Base-by-base conservation (phyloP, 2,113 vertebrate genomes). In the Microcebus jonahi region DNA sequence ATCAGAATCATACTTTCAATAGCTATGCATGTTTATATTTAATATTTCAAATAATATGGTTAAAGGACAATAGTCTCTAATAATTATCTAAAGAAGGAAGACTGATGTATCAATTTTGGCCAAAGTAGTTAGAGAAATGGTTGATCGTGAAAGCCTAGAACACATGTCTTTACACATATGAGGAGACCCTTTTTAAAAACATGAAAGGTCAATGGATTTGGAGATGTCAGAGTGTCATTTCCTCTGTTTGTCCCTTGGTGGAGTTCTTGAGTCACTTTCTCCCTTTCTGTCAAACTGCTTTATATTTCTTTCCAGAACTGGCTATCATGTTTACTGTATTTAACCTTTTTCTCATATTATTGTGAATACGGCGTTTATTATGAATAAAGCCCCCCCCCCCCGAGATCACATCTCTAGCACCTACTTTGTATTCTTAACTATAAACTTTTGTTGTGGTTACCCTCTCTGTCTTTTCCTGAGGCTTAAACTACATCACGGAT, bases 191-290 rank as follows among this genome's bases (percentile, higher is more conserved):
- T 96, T 92, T 71, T 1, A 13, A 90, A 71, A 45, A 92, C 83
- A 98, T 7, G 94, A 98, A 98, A 98, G 98, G 98, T 98, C 98
- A 98, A 57, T 14, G 79, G 84, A 95, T 94, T 97, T 45, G 42
- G 80, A 7, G 97, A 84, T 48, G 73, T 29, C 45, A 53, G 21
- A 95, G 86, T 99, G 99, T 98, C 97, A 97, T 99, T 98, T 97
- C 98, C 93, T 31, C 97, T 86, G 65, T 94, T 97, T 97, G 98
- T 99, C 99, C 98, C 98, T 99, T 98, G 99, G 99, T 99, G 99
- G 99, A 98, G 99, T 97, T 98, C 97, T 99, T 98, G 99, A 99
- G 99, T 99, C 97, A 98, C 95, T 98, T 99, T 99, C 97, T 98
- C 95, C 81, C 50, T 97, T 94, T 96, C 92, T 14, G 14, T 73